Base-by-base conservation (phyloP, 2,888 invertebrate species). In the Drosophila siamana region DNA sequence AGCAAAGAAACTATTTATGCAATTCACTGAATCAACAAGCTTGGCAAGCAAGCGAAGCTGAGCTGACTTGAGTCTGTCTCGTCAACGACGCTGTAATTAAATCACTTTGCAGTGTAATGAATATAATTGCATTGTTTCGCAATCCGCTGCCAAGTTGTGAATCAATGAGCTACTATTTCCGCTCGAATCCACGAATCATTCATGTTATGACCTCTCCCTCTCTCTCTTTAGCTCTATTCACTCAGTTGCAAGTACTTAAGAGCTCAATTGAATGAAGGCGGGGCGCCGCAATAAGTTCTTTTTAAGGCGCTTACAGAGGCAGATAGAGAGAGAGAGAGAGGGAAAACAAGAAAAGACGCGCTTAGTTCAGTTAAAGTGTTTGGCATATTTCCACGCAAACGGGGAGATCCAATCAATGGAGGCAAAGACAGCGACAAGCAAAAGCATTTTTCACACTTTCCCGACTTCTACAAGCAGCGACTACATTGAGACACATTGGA, bases 391-490 rank as follows among this genome's bases (percentile, higher is more conserved):
- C 36, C 52, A 66, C 69, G 69, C 52, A 28, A 15, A 55, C 28
- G 11, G 38, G 38, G 19, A 13, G 33, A 33, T 19, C 24, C 44
- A 63, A 73, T 73, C 72, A 75, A 74, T 72, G 63, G 30, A 52
- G 52, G 57, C 57, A 73, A 72, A 65, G 59, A 54, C 43, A n/a
- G 28, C 26, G 15, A 22, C 28, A 52, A 51, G 65, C 60, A 48
- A 30, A 30, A 26, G 47, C 54, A 63, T 71, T 64, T 82, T 81
- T 81, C 71, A 85, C 80, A 81, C 82, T 79, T 79, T 84, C 74
- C 70, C 74, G 51, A 38, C 26, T 54, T 54, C 4, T 15, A 16
- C 19, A 19, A 19, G 13, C 36, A 36, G 33, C 11, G 47, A 30
- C 38, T 56, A 75, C 70, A 73, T 69, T 67, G 67, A 63, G 68